Conservation (phyloP, 2,888 invertebrate species). For the Eulithis testata region DNA sequence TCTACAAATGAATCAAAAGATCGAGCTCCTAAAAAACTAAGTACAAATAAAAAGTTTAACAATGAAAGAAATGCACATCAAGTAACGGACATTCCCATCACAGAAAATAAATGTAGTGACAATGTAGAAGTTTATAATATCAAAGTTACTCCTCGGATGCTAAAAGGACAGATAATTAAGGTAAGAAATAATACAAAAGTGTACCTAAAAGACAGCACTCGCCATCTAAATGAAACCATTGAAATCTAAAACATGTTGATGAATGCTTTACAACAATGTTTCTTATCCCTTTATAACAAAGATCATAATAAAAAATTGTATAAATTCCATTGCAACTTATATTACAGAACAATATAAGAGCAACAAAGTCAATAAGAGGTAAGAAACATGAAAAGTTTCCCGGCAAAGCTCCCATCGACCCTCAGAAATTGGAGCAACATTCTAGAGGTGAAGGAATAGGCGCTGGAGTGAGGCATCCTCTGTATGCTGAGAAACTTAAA, state of each 20-base stretch:
- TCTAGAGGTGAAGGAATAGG: slow-evolving; percentile 86
- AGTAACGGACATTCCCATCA: slow-evolving; percentile 17
- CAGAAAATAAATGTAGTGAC: slow-evolving; percentile 23
- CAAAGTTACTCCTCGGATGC: slow-evolving; percentile 60
- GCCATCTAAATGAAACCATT: too few species aligned
- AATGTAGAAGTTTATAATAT: slow-evolving; percentile 69
- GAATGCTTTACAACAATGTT: too few species aligned
- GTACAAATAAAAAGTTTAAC: slow-evolving; percentile 33
- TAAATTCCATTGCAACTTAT: background rate
- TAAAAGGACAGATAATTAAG: slow-evolving; percentile 57
- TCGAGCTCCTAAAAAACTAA: slow-evolving; percentile 35
- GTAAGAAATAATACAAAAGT: slow-evolving; percentile 45
- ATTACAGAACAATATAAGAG: slow-evolving; percentile 38
- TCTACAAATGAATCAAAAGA: slow-evolving; percentile 42
- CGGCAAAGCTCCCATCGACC: slow-evolving; percentile 81
- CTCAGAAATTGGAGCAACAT: slow-evolving; percentile 84
- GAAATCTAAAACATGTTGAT: too few species aligned
- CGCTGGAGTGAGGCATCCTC: slow-evolving; percentile 85
- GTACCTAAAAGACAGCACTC: too few species aligned
- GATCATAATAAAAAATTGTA: too few species aligned
- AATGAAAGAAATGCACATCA: slow-evolving; percentile 16
- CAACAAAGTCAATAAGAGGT: slow-evolving; percentile 29
- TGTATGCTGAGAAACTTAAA: slow-evolving; percentile 86
- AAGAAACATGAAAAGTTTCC: slow-evolving; percentile 63
- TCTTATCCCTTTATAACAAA: too few species aligned